These are phyloP conservation scores for Tupaia chinensis DNA, from an alignment of 2,113 vertebrate genomes.

Conservation along the genomic window DNA sequence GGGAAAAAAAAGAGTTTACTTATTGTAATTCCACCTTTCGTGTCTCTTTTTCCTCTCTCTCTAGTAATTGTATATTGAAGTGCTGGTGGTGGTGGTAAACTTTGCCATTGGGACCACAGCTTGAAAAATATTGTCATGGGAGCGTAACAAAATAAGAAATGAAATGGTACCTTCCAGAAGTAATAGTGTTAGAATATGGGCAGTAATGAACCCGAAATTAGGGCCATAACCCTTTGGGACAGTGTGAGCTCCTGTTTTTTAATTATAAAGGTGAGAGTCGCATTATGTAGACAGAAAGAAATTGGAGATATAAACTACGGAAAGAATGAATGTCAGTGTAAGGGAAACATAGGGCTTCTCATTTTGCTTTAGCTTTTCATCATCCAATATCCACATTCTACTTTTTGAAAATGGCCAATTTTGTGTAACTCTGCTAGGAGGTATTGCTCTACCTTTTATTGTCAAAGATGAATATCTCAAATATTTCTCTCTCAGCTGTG, in stretches of 20 bases:
- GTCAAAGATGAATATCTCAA: neutral
- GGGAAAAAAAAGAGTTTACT: neutral
- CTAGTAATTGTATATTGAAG: neutral
- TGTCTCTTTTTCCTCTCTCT: neutral
- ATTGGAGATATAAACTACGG: neutral
- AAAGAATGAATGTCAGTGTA: neutral
- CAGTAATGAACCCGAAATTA: neutral
- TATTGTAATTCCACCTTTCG: neutral
- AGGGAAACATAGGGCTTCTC: neutral
- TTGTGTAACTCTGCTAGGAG: neutral
- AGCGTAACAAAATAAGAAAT: neutral
- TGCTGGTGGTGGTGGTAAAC: neutral
- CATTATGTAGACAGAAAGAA: neutral
- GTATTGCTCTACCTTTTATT: neutral
- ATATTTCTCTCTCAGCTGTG: neutral
- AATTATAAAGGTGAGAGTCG: neutral
- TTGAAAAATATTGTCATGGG: neutral
- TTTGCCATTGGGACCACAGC: neutral
- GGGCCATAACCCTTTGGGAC: neutral
- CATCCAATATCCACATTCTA: neutral
- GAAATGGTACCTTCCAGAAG: neutral
- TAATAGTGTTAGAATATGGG: neutral
- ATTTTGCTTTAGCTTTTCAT: neutral
- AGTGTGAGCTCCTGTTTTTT: neutral
- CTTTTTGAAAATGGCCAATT: neutral